Percentiles rank a stretch among this genome's conserved stretches.
phyloP scores from a whole-genome alignment of 2,888 invertebrate species.

The Lepidocyrtoides sp. region DNA sequence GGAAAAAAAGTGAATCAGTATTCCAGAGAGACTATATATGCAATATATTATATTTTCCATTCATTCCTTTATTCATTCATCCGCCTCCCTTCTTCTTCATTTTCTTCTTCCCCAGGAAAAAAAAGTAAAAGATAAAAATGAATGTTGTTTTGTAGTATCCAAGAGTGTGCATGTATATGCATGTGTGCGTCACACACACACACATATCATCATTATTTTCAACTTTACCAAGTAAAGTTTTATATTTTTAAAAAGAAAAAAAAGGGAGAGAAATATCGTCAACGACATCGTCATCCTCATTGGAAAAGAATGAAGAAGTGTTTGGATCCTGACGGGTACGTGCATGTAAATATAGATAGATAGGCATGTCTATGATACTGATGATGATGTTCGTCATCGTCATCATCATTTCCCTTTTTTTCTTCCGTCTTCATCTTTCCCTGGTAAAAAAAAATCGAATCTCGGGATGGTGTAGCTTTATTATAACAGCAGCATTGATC shows the following conservation, averaged over 20 bases:
- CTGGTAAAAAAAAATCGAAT: constrained; percentile 37
- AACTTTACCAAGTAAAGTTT: constrained; percentile 46
- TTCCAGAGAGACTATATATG: constrained; percentile 70
- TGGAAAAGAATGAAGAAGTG: constrained; percentile 43
- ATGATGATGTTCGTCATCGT: constrained; percentile 24
- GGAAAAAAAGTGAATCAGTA: constrained; percentile 75
- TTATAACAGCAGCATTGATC: constrained; percentile 16
- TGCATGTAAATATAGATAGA: background rate
- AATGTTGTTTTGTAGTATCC: too few species aligned
- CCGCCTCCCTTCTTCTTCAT: constrained; percentile 11
- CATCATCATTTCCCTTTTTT: constrained; percentile 55
- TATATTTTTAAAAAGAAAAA: constrained; percentile 20
- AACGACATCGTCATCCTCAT: constrained; percentile 18
- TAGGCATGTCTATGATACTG: constrained; percentile 20
- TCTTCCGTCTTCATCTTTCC: constrained; percentile 49
- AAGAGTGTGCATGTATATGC: background rate
- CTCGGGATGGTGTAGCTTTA: constrained; percentile 36
- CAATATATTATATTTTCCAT: constrained; percentile 62
- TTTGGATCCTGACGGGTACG: constrained; percentile 29
- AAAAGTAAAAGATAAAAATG: background rate
- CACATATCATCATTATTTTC: constrained; percentile 60
- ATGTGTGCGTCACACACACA: constrained; percentile 33
- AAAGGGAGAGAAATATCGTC: constrained; percentile 22
- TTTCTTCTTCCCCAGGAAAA: constrained; percentile 8
- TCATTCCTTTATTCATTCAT: constrained; percentile 51